Percentiles rank a stretch among this genome's conserved stretches.
Conservation (phyloP, 2,113 vertebrate species). For the Rostratula benghalensis region DNA sequence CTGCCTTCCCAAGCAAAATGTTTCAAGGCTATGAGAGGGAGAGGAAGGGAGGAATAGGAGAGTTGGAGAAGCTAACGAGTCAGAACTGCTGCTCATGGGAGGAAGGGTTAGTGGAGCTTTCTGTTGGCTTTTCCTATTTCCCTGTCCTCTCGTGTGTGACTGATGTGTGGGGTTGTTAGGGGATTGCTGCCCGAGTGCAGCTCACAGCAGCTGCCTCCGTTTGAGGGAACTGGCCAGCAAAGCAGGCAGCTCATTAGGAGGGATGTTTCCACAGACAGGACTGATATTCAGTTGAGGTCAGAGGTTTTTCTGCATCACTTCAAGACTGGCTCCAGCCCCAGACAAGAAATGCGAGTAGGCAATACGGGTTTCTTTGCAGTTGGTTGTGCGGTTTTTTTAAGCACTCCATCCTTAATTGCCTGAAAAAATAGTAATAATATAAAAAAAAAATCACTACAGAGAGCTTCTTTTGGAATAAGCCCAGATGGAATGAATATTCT, state of each 20-base stretch:
- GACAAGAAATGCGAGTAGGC: neutral
- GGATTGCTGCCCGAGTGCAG: neutral
- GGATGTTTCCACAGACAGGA: neutral
- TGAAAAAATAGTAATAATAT: neutral
- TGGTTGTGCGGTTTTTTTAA: neutral
- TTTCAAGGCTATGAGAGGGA: neutral
- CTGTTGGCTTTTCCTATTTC: neutral
- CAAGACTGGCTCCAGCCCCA: neutral
- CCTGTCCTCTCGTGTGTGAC: rapidly evolving
- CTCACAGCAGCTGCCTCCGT: neutral
- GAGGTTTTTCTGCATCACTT: neutral
- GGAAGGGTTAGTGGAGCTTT: neutral
- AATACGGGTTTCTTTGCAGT: neutral
- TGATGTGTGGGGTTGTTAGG: neutral
- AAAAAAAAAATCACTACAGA: slow-evolving; percentile 1
- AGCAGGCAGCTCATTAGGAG: neutral
- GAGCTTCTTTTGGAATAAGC: neutral
- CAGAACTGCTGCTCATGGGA: neutral
- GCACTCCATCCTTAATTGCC: neutral
- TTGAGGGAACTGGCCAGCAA: neutral
- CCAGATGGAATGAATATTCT: neutral
- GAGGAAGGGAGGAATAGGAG: neutral
- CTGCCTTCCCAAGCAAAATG: neutral
- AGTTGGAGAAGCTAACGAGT: neutral
- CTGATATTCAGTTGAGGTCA: neutral